Base-by-base conservation (phyloP, 1,140 invertebrate genomes). In the Ptiloglossa arizonensis region DNA sequence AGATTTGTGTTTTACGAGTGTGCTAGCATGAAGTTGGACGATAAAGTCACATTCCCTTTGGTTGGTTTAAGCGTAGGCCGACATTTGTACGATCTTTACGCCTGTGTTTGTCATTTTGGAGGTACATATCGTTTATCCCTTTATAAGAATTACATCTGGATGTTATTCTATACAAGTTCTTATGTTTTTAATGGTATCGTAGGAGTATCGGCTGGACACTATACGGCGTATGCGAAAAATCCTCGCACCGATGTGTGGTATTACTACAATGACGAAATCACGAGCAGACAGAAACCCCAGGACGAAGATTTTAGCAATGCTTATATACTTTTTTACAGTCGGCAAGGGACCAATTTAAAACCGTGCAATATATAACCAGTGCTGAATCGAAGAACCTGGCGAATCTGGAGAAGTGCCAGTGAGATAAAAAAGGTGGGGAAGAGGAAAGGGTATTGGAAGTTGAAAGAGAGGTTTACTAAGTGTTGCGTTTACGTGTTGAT, bases 1-100 rank as follows among this genome's bases (percentile, higher is more conserved):
- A 96, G 95, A 85, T 96, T 96, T 90, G 94, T 96, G 46, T 96
- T 95, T 89, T 94, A 95, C 87, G 95, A 96, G 77, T 93, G 95
- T 79, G 93, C 94, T 19, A 95, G 95, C 83, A 95, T 94, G 80
- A 96, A 96, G 89, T 89, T 96, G 19, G 95, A 96, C 79, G 94
- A 95, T 70, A 95, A 94, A 88, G 95, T 96, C 11, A 93, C 93
- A 56, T 96, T 95, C 88, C 95, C 95, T 2, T 87, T 96, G 50
- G 92, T 93, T 82, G 93, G 94, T 50, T 91, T 96, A 4, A 94
- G 93, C 81, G 88, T 92, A 35, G 92, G 87, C 54, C 89, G 88
- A 38, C 91, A 92, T 74, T 72, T 91, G 9, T 96, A 96, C 87
- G 94, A 96, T 89, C 92, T 96, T 1, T 95, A 96, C 88, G 94